A percentile compares a stretch with the other conserved stretches of the same genome.
phyloP scores from a whole-genome alignment of 2,888 invertebrate genomes.

The Spialia ferax region DNA sequence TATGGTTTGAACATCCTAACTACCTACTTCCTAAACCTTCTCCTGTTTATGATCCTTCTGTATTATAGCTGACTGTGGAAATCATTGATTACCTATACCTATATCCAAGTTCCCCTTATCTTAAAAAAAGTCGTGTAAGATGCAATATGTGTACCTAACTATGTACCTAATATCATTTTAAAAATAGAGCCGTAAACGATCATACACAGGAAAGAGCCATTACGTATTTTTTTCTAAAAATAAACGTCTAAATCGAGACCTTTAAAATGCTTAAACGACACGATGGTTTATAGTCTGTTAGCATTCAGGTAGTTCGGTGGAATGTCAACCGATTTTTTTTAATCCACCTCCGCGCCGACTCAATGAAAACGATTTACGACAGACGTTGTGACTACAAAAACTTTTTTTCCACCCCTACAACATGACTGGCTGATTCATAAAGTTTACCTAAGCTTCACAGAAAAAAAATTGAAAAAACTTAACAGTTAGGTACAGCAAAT shows the following conservation, averaged over 20 bases:
- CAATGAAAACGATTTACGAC: conserved; percentile 79
- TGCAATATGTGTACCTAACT: no score
- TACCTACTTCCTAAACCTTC: no score
- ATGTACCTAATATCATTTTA: not conserved
- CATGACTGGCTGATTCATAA: conserved; percentile 74
- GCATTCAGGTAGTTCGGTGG: conserved; percentile 63
- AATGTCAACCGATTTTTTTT: conserved; percentile 65
- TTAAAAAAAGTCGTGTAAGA: no score
- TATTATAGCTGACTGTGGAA: no score
- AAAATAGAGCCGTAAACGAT: not conserved
- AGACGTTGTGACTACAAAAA: conserved; percentile 81
- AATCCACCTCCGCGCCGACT: conserved; percentile 56
- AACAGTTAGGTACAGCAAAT: conserved; percentile 3
- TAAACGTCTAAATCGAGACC: not conserved
- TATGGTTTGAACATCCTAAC: no score
- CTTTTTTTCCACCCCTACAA: conserved; percentile 56
- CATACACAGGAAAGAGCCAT: not conserved
- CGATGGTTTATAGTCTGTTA: conserved; percentile 3
- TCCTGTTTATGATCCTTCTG: no score
- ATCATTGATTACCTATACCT: no score
- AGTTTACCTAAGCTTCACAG: conserved; percentile 47
- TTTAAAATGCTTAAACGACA: not conserved
- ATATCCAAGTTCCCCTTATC: no score
- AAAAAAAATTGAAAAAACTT: conserved; percentile 32
- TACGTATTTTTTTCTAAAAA: not conserved